phyloP scores from a whole-genome alignment of 2,888 invertebrate genomes.

The Synergus japonicus region DNA sequence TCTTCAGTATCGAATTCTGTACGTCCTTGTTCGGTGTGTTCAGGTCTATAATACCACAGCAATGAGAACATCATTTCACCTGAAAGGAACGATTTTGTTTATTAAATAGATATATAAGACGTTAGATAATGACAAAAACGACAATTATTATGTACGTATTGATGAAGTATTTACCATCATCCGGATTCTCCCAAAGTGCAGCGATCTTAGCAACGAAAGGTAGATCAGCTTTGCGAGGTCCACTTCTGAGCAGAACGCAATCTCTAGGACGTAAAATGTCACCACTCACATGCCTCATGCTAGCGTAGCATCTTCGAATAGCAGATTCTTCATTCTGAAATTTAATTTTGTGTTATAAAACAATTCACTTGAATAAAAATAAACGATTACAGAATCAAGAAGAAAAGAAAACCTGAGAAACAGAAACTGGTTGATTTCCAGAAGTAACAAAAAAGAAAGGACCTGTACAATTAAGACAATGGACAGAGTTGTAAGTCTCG shows the following conservation, averaged over 20 bases:
- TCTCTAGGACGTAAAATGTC: constrained; percentile 92
- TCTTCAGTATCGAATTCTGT: constrained; percentile 89
- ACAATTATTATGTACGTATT: too few relatives aligned
- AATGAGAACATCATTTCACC: constrained; percentile 99
- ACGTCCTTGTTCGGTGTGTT: constrained; percentile 95
- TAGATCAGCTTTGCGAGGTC: constrained; percentile 88
- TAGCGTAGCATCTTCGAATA: constrained; percentile 90
- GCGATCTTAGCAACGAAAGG: constrained; percentile 97
- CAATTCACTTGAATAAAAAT: neutral
- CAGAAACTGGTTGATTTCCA: neutral
- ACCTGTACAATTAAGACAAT: neutral
- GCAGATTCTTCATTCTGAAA: constrained; percentile 87
- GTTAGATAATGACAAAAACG: neutral
- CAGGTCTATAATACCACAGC: constrained; percentile 98
- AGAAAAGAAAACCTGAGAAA: neutral
- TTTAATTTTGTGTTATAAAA: neutral
- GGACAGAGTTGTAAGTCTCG: neutral
- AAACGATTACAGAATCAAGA: neutral
- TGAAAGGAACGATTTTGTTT: constrained; percentile 31
- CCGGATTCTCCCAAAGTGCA: constrained; percentile 96
- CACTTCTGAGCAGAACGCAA: constrained; percentile 94
- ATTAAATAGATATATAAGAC: neutral
- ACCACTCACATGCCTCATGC: constrained; percentile 92
- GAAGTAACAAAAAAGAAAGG: neutral
- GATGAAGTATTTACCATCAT: constrained; percentile 84